Percentiles rank a stretch among this genome's conserved stretches.
phyloP scores from a whole-genome alignment of 2,113 vertebrate genomes.

The Candoia aspera region DNA sequence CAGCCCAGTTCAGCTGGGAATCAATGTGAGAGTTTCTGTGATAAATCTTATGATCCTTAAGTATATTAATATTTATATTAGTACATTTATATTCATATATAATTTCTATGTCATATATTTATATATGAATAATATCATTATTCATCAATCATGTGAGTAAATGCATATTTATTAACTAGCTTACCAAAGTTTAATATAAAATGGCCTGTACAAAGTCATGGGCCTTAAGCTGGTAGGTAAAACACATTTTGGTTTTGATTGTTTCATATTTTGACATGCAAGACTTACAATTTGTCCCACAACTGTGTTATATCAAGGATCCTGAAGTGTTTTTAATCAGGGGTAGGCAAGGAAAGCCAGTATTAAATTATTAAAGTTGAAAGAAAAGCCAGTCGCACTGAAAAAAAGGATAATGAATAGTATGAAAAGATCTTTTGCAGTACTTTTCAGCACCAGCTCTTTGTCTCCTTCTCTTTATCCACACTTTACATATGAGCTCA shows the following conservation, averaged over 20 bases:
- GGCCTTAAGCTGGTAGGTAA: neutral
- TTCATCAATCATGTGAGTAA: neutral
- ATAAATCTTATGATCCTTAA: neutral
- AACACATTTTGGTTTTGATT: neutral
- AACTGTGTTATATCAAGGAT: neutral
- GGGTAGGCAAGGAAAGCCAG: neutral
- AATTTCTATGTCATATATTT: neutral
- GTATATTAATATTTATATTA: neutral
- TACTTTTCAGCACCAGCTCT: neutral
- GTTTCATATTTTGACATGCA: neutral
- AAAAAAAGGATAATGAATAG: neutral
- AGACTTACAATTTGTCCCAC: neutral
- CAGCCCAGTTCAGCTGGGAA: neutral
- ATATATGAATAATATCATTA: neutral
- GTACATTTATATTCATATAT: neutral
- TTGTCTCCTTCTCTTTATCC: neutral
- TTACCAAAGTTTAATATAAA: neutral
- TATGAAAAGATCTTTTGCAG: neutral
- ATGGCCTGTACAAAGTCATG: neutral
- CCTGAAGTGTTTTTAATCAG: neutral
- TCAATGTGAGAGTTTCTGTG: neutral
- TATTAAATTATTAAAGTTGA: neutral
- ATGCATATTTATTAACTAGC: neutral
- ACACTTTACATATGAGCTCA: neutral
- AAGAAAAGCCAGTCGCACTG: neutral